Conservation (phyloP, 2,797 vertebrate genomes). For the Vultur gryphus region DNA sequence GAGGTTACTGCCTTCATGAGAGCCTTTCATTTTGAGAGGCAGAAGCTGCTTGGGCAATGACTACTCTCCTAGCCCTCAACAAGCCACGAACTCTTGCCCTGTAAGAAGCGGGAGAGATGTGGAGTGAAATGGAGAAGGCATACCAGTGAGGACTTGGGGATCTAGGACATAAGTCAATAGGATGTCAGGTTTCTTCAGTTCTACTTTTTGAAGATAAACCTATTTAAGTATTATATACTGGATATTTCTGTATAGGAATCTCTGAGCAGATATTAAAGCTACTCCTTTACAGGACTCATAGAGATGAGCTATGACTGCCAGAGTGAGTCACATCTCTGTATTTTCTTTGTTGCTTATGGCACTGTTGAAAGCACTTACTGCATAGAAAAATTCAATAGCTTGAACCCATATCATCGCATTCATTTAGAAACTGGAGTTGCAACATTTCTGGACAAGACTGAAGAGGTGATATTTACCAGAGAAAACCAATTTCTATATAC, state of each 20-base stretch:
- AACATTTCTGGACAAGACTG: neutral
- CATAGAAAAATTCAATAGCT: neutral
- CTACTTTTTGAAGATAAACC: neutral
- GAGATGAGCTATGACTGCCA: neutral
- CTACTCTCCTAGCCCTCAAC: neutral
- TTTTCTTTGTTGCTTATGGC: neutral
- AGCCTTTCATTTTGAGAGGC: neutral
- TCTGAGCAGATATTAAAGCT: neutral
- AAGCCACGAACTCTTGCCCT: neutral
- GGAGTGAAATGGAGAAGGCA: neutral
- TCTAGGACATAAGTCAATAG: neutral
- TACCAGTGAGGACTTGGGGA: neutral
- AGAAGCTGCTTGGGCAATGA: neutral
- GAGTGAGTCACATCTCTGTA: neutral
- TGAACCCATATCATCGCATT: neutral
- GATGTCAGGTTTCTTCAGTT: neutral
- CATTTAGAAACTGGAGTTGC: neutral
- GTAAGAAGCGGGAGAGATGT: neutral
- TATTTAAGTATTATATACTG: neutral
- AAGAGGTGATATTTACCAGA: neutral
- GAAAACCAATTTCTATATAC: neutral
- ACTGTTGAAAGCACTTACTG: neutral
- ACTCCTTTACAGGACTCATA: neutral
- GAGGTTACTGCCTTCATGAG: neutral
- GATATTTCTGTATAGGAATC: neutral